Evolutionary conservation across 2,888 invertebrate species (phyloP).

Genomic region (Eucriotettix oculatus): DNA sequence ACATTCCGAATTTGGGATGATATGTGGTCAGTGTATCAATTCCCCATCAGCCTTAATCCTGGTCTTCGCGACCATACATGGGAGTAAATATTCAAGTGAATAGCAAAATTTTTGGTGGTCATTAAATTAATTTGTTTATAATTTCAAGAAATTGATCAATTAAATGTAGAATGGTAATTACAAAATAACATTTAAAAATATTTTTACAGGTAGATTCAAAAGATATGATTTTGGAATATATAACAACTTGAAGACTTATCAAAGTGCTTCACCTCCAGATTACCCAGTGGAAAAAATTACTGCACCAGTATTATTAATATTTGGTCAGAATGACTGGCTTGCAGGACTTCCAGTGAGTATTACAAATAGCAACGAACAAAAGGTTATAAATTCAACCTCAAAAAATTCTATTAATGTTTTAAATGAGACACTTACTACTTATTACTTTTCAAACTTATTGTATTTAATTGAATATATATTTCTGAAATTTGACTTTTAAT

Average conservation of each 20-base stretch:
- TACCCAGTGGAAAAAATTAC: conserved; percentile 31
- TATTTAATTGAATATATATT: too few species aligned
- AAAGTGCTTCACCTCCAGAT: conserved; percentile 30
- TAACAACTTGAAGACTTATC: conserved; percentile 29
- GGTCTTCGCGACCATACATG: too few species aligned
- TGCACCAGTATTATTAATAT: conserved; percentile 33
- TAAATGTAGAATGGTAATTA: neutral
- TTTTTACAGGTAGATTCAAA: neutral
- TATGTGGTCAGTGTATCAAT: too few species aligned
- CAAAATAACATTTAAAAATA: neutral
- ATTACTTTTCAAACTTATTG: too few species aligned
- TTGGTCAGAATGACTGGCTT: conserved; percentile 35
- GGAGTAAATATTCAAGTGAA: too few species aligned
- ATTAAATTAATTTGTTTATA: neutral
- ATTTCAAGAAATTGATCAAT: neutral
- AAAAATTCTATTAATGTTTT: neutral
- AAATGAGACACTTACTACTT: too few species aligned
- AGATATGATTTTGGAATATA: conserved; percentile 21
- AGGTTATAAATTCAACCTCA: neutral
- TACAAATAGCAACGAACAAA: neutral
- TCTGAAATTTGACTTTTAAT: too few species aligned
- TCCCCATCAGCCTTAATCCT: too few species aligned
- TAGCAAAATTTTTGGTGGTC: too few species aligned
- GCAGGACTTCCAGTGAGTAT: neutral
- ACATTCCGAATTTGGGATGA: too few species aligned